These are phyloP conservation scores for Gymnopithys bicolor DNA, from an alignment of 2,797 vertebrate genomes.

Conservation along the genomic window DNA sequence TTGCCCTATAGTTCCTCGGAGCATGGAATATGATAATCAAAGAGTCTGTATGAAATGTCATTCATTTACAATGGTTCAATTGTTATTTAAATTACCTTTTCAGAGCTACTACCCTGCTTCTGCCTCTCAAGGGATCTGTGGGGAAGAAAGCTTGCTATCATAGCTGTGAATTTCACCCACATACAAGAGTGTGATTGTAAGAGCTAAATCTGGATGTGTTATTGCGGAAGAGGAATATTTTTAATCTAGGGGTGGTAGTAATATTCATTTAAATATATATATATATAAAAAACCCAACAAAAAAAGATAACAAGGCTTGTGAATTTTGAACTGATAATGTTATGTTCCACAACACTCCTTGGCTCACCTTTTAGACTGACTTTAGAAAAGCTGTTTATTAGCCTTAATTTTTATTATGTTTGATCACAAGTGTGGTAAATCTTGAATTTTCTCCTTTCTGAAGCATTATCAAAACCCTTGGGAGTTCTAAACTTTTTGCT, in stretches of 20 bases:
- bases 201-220: neutral
- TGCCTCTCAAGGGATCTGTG: neutral
- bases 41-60: slow-evolving; percentile 7
- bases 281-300: too few species aligned
- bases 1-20: slow-evolving; percentile 3
- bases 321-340: neutral
- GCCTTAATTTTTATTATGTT: slow-evolving; percentile 22
- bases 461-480: slow-evolving; percentile 19
- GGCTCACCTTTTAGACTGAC: neutral
- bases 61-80: slow-evolving; percentile 29
- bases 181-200: neutral
- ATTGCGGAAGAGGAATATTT: neutral
- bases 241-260: neutral
- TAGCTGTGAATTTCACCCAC: neutral
- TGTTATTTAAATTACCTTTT: slow-evolving; percentile 61
- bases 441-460: slow-evolving; percentile 13
- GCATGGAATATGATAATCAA: slow-evolving; percentile 1
- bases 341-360: neutral
- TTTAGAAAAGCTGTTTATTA: slow-evolving; percentile 23
- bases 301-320: neutral
- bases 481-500: slow-evolving; percentile 52
- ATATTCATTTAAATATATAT: neutral
- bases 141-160: neutral
- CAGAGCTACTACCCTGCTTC: neutral
- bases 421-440: slow-evolving; percentile 41